Base-by-base conservation (phyloP, 2,797 vertebrate genomes). In the Gila robusta region DNA sequence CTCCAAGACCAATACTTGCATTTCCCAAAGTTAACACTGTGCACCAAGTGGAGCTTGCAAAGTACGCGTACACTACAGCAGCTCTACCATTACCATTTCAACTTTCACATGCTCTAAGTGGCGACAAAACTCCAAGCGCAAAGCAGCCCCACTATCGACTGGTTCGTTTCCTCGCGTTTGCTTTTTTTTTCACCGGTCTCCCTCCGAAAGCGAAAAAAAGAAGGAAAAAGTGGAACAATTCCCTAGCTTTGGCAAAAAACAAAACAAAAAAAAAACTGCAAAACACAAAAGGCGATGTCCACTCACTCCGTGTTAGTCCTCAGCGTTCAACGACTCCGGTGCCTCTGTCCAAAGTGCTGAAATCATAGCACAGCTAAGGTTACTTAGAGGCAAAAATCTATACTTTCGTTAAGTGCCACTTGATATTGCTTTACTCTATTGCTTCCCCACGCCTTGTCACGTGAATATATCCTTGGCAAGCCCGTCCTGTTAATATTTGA, bases 311-410 rank as follows among this genome's bases (percentile, higher is more conserved):
- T 87, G 93, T 92, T 96, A 95, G 93, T 95, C 94, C 94, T 92
- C 93, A 93, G 89, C 89, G 91, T 92, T 92, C 94, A 92, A 93
- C 95, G 94, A 95, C 95, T 95, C 95, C 94, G 90, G 92, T 94
- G 96, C 94, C 96, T 96, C 97, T 98, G 96, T 98, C 97, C 97
- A 96, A 95, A 96, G 97, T 98, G 94, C 97, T 98, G 97, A 97
- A 96, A 95, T 94, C 94, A 94, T 93, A 89, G 94, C 94, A 94
- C 92, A 92, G 93, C 94, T 93, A 94, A 89, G 93, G 94, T 92
- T 94, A 94, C 94, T 93, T 91, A 91, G 94, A 91, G 94, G 89
- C 90, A 90, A 88, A 93, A 94, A 95, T 94, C 92, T 95, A 94
- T 93, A 95, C 94, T 96, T 96, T 96, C 95, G 93, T 96, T 94